Conservation (phyloP, 2,113 vertebrate genomes). For the Procapra przewalskii region DNA sequence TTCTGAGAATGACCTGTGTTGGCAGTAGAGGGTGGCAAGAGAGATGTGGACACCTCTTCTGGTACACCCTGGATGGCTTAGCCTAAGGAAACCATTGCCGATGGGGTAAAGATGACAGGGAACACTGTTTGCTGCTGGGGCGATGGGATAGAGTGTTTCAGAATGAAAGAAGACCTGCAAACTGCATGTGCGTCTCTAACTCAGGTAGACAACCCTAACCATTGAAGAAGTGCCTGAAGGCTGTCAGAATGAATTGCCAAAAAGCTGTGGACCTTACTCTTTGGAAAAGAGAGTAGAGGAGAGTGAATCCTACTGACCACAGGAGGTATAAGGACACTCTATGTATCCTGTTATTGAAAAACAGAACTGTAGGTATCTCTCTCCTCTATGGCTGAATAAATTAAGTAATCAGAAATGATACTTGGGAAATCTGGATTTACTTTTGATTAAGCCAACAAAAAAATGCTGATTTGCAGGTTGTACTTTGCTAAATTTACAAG, state of each 20-base stretch:
- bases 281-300: background rate
- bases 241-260: background rate
- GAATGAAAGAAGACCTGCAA: background rate
- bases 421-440: background rate
- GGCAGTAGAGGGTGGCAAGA: background rate
- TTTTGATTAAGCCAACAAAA: background rate
- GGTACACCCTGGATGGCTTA: background rate
- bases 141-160: background rate
- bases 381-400: background rate
- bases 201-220: background rate
- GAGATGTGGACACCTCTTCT: background rate
- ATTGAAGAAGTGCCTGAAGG: background rate
- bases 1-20: background rate
- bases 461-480: background rate
- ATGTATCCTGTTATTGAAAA: background rate
- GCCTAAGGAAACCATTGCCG: background rate
- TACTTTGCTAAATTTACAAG: background rate
- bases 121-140: background rate
- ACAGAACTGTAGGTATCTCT: background rate
- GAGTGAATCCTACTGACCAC: fast-evolving
- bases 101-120: background rate
- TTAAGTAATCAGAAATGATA: background rate
- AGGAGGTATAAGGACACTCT: background rate
- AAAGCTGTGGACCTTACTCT: background rate
- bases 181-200: fast-evolving